A percentile compares a stretch with the other conserved stretches of the same genome.
Conservation (phyloP, 2,113 vertebrate genomes). For the Elephantulus edwardii region DNA sequence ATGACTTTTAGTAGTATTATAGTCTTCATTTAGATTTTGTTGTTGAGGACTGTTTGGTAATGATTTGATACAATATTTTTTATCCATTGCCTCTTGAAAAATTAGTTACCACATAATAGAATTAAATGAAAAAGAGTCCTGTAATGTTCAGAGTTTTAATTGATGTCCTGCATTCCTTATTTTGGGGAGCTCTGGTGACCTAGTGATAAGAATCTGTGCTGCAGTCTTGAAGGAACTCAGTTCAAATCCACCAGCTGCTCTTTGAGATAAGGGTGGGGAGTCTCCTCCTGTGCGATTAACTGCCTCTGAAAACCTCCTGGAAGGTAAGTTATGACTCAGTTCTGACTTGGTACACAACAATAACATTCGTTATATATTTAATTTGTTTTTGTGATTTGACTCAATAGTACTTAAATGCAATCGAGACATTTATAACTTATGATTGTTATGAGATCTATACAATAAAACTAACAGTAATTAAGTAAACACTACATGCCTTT, state of each 20-base stretch:
- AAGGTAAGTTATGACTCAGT: too few species aligned
- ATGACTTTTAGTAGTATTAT: background rate
- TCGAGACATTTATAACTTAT: background rate
- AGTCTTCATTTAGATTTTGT: constrained; percentile 35
- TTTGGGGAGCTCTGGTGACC: too few species aligned
- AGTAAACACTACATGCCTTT: background rate
- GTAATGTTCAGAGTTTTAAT: constrained; percentile 16
- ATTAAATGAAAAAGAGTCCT: background rate
- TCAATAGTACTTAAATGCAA: constrained; percentile 1
- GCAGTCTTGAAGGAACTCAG: too few species aligned
- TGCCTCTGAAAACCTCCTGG: too few species aligned
- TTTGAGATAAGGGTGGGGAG: too few species aligned
- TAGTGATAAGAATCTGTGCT: too few species aligned
- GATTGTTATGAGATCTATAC: background rate
- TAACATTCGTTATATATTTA: constrained; percentile 1
- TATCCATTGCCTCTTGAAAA: constrained; percentile 23
- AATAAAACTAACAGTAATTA: constrained; percentile 21
- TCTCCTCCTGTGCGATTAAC: too few species aligned
- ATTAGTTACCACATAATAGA: background rate
- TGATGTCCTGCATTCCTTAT: background rate
- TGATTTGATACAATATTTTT: constrained; percentile 23
- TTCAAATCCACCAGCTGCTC: too few species aligned
- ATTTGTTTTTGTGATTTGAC: constrained; percentile 29
- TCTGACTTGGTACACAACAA: too few species aligned
- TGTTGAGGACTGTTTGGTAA: constrained; percentile 34